Evolutionary conservation across 1,140 invertebrate genomes (phyloP).

Genomic region (Dermatophagoides farinae): DNA sequence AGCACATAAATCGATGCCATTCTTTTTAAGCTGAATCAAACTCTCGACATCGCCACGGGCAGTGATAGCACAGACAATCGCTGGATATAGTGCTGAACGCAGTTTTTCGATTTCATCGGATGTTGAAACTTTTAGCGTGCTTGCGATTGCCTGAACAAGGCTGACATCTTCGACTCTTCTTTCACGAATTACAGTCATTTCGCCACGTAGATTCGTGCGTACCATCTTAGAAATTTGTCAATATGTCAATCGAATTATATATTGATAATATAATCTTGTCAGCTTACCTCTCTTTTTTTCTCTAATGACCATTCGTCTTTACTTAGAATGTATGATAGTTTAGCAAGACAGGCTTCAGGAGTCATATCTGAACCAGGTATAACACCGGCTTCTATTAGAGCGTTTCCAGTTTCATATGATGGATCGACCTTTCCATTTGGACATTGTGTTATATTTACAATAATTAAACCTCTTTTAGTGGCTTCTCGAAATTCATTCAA

Average conservation of each 20-base stretch:
- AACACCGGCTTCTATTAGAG: conserved; percentile 42
- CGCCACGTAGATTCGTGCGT: conserved; percentile 36
- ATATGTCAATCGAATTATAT: not conserved
- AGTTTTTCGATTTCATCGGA: conserved; percentile 43
- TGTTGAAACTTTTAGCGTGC: conserved; percentile 41
- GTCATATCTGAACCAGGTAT: conserved; percentile 85
- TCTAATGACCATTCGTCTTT: conserved; percentile 52
- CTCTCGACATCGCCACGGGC: conserved; percentile 36
- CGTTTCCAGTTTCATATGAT: conserved; percentile 55
- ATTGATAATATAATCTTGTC: not conserved
- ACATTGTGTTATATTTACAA: conserved; percentile 86
- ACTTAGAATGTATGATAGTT: conserved; percentile 70
- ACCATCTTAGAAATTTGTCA: conserved; percentile 39
- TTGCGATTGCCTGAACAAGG: conserved; percentile 42
- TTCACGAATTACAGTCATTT: conserved; percentile 21
- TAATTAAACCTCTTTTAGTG: conserved; percentile 52
- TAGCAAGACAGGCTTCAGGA: conserved; percentile 73
- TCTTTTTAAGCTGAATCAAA: conserved; percentile 19
- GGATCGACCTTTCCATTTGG: conserved; percentile 42
- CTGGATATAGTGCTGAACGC: conserved; percentile 48
- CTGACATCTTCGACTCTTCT: conserved; percentile 33
- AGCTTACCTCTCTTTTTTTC: conserved; percentile 42
- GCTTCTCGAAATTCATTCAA: conserved; percentile 50
- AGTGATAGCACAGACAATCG: conserved; percentile 51
- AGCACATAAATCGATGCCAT: conserved; percentile 48